Evolutionary conservation across 2,888 invertebrate species (phyloP), one percentile per base, ranked within the genome.

Genomic region (Dasysyrphus tricinctus): DNA sequence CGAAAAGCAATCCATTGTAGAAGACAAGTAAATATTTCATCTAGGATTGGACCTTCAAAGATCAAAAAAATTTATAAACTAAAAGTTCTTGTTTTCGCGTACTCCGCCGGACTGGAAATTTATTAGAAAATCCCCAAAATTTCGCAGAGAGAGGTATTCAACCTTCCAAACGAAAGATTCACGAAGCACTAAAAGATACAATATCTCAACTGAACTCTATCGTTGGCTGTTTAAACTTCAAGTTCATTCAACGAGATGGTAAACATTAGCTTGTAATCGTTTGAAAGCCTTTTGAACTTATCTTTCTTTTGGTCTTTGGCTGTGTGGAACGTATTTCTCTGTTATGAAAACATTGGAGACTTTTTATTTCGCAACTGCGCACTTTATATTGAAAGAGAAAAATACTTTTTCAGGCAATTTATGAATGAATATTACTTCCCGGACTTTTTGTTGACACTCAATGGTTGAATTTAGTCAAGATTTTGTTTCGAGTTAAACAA

Each of bases 261-360:
- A 56, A 54, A 57, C 54, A 63, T 32, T 67, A 14, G 49, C 65
- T 67, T 19, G 16, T 14, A 37, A 61, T 61, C 14, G 39, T 39
- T 39, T 19, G 37, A 59, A 59, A 59, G 37, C 59, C 19, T 47
- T 47, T 65, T 65, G 65, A 47, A 65, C 65, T 67, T 67, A 49
- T 34, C 47, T 19, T 34, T 67, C 57, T 11, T 1, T 65, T n/a
- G 54, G 49, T 47, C 12, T 47, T 59, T 0, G 24, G 2, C 39
- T 1, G 34, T 39, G 84, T 85, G 80, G 84, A 85, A 80, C 73
- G 76, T 80, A 80, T 85, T 32, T 54, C 24, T 80, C 47, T 76
- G 77, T 69, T 77, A 77, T 80, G 59, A 84, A 73, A 85, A 80
- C 61, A 80, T 80, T 85, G 84, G 84, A 85, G 84, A 85, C 84